phyloP scores from a whole-genome alignment of 2,797 vertebrate species.

The Nannoperca australis region DNA sequence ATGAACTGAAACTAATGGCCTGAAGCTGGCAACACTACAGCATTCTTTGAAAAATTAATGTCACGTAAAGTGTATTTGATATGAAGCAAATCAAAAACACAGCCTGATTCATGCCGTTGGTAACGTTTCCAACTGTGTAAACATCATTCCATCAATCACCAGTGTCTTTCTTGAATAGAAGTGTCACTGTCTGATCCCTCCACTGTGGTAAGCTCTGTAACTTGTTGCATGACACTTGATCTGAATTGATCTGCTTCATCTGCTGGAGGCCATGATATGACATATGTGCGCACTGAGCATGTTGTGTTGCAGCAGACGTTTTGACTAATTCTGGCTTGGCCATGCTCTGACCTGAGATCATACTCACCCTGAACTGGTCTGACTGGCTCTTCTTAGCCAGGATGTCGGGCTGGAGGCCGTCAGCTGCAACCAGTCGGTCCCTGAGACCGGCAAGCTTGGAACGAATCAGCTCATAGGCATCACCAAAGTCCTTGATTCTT shows the following conservation, averaged over 20 bases:
- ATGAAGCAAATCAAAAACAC: neutral
- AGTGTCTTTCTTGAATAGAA: neutral
- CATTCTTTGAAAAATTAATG: neutral
- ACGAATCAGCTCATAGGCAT: conserved; percentile 79
- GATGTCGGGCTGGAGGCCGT: conserved; percentile 86
- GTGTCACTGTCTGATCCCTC: neutral
- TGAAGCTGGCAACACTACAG: neutral
- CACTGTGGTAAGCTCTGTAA: neutral
- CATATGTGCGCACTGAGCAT: neutral
- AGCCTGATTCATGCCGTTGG: neutral
- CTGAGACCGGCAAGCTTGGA: conserved; percentile 83
- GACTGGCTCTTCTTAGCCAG: conserved; percentile 90
- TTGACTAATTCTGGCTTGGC: neutral
- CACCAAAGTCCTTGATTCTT: conserved; percentile 89
- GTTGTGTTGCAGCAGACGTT: neutral
- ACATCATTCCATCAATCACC: neutral
- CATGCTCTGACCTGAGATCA: neutral
- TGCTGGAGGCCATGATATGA: neutral
- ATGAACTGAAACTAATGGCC: neutral
- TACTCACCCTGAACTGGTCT: conserved; percentile 88
- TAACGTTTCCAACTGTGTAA: neutral
- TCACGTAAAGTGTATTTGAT: neutral
- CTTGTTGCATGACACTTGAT: neutral
- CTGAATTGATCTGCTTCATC: neutral
- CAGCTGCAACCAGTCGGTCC: conserved; percentile 78